These are phyloP conservation scores for Jaculus jaculus DNA, from an alignment of 2,113 vertebrate genomes.

Conservation along the genomic window DNA sequence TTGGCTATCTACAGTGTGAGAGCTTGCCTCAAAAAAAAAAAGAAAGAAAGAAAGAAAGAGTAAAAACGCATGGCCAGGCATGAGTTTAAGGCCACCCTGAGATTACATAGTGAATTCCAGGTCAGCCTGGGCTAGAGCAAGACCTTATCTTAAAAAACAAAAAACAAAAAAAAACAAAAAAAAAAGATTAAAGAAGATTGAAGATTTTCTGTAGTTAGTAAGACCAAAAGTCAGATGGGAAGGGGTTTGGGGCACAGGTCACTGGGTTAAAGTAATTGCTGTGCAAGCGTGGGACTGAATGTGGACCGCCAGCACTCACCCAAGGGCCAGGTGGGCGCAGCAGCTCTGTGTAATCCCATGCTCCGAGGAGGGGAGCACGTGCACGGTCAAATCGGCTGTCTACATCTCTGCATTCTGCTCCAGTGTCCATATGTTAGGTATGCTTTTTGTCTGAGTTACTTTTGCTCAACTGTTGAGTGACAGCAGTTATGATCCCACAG, in stretches of 20 bases:
- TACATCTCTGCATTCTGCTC: background rate
- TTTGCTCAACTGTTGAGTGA: background rate
- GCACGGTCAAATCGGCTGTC: background rate
- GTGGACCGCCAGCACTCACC: too few relatives aligned
- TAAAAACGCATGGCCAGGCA: too few relatives aligned
- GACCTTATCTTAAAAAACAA: too few relatives aligned
- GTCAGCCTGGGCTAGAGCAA: too few relatives aligned
- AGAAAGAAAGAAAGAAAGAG: background rate
- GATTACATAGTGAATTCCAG: too few relatives aligned
- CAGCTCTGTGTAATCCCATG: too few relatives aligned
- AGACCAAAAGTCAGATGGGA: background rate
- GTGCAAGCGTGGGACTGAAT: too few relatives aligned
- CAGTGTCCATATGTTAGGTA: background rate
- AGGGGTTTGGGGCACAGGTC: background rate
- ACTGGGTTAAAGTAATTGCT: too few relatives aligned
- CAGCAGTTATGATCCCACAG: background rate
- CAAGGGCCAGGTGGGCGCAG: too few relatives aligned
- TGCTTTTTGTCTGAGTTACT: background rate
- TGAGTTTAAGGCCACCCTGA: too few relatives aligned
- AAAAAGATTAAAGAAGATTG: background rate
- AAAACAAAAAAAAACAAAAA: background rate
- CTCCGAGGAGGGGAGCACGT: background rate
- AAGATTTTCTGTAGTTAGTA: conserved; percentile 24
- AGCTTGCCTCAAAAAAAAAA: background rate
- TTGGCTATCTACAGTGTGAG: too few relatives aligned